Evolutionary conservation across 1,140 invertebrate species (phyloP).

Genomic region (Drosophila serrata): DNA sequence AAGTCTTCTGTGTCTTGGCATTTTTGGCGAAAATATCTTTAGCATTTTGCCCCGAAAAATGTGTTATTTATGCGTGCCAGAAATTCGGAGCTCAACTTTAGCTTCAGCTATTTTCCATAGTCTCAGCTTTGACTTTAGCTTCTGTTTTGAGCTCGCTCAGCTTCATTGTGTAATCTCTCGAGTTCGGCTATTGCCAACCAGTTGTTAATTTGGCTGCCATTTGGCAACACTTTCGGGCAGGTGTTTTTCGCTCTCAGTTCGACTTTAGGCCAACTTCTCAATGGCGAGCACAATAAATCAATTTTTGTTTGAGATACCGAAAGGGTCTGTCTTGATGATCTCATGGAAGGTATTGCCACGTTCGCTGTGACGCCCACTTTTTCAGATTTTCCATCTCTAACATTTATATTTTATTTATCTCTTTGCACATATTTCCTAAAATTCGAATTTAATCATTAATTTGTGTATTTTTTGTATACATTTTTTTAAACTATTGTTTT

Average conservation of each 20-base stretch:
- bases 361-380: slow-evolving; percentile 32
- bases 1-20: slow-evolving; percentile 40
- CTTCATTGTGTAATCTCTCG: slow-evolving; percentile 59
- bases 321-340: slow-evolving; percentile 51
- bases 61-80: slow-evolving; percentile 56
- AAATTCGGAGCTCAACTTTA: slow-evolving; percentile 20
- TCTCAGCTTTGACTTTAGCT: not conserved
- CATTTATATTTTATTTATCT: slow-evolving; percentile 9
- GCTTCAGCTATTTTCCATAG: slow-evolving; percentile 8
- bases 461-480: not conserved
- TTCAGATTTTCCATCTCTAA: slow-evolving; percentile 1
- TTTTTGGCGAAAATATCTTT: slow-evolving; percentile 47
- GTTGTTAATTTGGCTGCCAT: slow-evolving; percentile 70
- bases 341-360: slow-evolving; percentile 22
- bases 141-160: slow-evolving; percentile 7
- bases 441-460: slow-evolving; percentile 34
- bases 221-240: slow-evolving; percentile 57
- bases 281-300: slow-evolving; percentile 44
- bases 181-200: slow-evolving; percentile 60
- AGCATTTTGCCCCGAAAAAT: slow-evolving; percentile 29
- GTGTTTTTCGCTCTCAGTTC: slow-evolving; percentile 40
- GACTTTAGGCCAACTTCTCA: slow-evolving; percentile 37
- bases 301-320: slow-evolving; percentile 34
- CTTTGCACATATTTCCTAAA: not conserved
- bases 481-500: slow-evolving; percentile 8